Base-by-base conservation (phyloP, 2,888 invertebrate genomes). In the Germaria angustata region DNA sequence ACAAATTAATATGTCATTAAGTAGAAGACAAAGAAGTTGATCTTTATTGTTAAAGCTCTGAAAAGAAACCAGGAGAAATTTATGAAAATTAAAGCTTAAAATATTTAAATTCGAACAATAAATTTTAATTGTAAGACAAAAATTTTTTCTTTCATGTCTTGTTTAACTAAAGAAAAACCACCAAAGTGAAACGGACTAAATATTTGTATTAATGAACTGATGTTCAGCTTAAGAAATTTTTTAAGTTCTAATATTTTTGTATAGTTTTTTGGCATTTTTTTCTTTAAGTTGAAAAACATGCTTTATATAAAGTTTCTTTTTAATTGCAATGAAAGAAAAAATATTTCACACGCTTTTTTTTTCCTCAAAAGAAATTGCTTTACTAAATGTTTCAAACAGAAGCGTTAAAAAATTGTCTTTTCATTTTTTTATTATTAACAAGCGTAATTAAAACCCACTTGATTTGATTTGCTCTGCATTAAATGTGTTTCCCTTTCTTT, bases 1-100 rank as follows among this genome's bases (percentile, higher is more conserved):
- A 53, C 44, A 78, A 69, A 78, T 78, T 71, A 71, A 78, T 78
- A 63, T 77, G 77, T 69, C 77, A 69, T 77, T 69, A 77, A 66
- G 32, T 17, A 24, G 2, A 13, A 13, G 20, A 63, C 2, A 63
- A 51, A 28, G 28, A 39, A 4, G n/a, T 36, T 20, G 9, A 28
- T n/a, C 13, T 49, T 46, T 24, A 2, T 28, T 28, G 13, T 15
- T 41, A 49, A 15, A 41, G 13, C 7, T 32, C 55, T 65, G 28
- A 8, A 28, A 15, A 20, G 55, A 57, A 57, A 57, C 66, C 17
- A 44, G 46, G 36, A 63, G 41, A 53, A 59, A 24, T 39, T 34
- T 17, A 55, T 20, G 11, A 0, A 53, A 69, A 44, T 8, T 20
- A 5, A 32, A 8, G 1, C 3, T 1, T 6, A 55, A 20, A 4